These are phyloP conservation scores for Takifugu flavidus DNA, from an alignment of 2,113 vertebrate species.

Conservation along the genomic window DNA sequence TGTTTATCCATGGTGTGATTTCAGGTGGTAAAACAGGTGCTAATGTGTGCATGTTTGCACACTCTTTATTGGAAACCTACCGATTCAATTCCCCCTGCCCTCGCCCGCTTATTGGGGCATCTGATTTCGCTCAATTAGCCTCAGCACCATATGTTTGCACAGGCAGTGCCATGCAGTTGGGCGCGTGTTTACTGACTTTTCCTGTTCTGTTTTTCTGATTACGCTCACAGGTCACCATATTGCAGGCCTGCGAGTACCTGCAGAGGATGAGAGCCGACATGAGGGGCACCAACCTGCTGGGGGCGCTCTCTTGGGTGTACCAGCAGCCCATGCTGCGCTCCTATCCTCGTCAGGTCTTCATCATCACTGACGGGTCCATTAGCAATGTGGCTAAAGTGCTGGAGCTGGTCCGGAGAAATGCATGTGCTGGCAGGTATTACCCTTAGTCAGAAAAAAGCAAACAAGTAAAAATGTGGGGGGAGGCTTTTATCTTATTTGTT, in stretches of 20 bases:
- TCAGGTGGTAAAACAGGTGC: slow-evolving; percentile 43
- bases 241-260: slow-evolving; percentile 76
- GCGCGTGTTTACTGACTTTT: slow-evolving; percentile 7
- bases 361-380: slow-evolving; percentile 75
- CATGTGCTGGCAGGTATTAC: slow-evolving; percentile 81
- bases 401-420: slow-evolving; percentile 86
- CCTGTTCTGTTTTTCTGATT: background rate
- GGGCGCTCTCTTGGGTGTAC: slow-evolving; percentile 83
- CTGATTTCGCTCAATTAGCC: slow-evolving; percentile 39
- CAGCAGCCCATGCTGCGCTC: slow-evolving; percentile 82
- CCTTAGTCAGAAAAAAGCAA: background rate
- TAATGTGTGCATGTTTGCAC: slow-evolving; percentile 49
- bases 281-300: slow-evolving; percentile 78
- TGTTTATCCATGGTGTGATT: slow-evolving; percentile 54
- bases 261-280: slow-evolving; percentile 70
- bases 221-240: slow-evolving; percentile 76
- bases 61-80: slow-evolving; percentile 44
- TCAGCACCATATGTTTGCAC: slow-evolving; percentile 40
- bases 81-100: slow-evolving; percentile 34
- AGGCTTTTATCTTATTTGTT: too few species aligned
- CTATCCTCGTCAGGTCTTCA: slow-evolving; percentile 90
- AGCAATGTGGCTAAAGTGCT: slow-evolving; percentile 75
- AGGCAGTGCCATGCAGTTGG: background rate
- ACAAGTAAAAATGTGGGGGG: background rate
- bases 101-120: slow-evolving; percentile 30